Evolutionary conservation across 1,140 invertebrate species (phyloP).

Genomic region (Berghia stephanieae): DNA sequence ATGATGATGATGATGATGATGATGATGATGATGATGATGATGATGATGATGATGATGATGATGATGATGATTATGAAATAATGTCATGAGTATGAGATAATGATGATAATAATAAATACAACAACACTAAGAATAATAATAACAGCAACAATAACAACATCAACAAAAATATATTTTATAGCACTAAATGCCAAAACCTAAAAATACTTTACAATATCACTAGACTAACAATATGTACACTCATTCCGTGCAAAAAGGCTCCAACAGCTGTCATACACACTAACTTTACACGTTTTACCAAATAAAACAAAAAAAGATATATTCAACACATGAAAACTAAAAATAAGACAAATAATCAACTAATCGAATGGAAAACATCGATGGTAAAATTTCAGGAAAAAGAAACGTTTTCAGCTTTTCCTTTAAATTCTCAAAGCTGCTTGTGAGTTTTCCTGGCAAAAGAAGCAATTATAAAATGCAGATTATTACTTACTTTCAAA

Average conservation of each 20-base stretch:
- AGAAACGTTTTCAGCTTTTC: no score
- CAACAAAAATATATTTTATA: not conserved
- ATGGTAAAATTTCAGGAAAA: not conserved
- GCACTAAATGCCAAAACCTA: not conserved
- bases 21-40: constrained; percentile 12
- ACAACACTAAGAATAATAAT: not conserved
- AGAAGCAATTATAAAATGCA: not conserved
- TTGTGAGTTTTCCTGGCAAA: no score
- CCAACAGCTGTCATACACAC: no score
- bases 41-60: constrained; percentile 20
- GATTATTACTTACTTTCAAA: constrained; percentile 44
- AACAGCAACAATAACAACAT: not conserved
- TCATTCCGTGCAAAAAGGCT: no score
- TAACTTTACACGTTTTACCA: no score
- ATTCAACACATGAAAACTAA: no score
- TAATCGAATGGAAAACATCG: no score
- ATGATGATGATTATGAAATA: constrained; percentile 3
- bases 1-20: not conserved
- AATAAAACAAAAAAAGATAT: no score
- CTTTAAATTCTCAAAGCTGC: no score
- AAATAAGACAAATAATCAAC: no score
- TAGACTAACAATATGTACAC: not conserved
- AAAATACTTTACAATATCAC: not conserved
- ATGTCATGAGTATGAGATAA: no score
- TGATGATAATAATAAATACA: not conserved